Base-by-base conservation (phyloP, 1,140 invertebrate genomes). In the Gonioctena quinquepunctata region DNA sequence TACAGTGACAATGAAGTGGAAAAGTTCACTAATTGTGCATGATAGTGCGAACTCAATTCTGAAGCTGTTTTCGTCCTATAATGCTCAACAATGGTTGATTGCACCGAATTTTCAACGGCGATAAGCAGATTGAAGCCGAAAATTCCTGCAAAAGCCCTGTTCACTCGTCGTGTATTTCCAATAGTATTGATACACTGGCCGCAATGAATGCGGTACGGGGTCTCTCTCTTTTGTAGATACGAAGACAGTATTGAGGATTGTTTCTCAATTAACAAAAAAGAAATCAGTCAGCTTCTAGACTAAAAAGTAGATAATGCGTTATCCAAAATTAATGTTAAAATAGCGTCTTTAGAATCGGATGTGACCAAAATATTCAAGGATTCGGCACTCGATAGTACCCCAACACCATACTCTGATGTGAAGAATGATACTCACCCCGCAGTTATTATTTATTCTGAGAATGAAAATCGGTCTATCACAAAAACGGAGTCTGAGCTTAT, bases 261-360 rank as follows among this genome's bases (percentile, higher is more conserved):
- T 33, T 8, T 61, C 1, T 19, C 13, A n/a, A 25, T 27, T 61
- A 61, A 61, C 7, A 2, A 61, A 26, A 27, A 26, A 28, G 18
- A 60, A 60, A 60, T 60, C 57, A 60, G 57, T 60, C 16, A 25
- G 22, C 0, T 60, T 13, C 13, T 27, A 2, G 23, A 26, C 3
- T 60, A 2, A 13, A 60, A 60, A 60, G 57, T 60, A n/a, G 57
- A 18, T 33, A 21, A 60, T 60, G 57, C 57, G 7, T 33, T 60
- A 13, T 25, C n/a, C 27, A 26, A 26, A 60, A 26, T 60, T 21
- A 60, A 60, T 16, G 27, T 13, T 27, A 0, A 60, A 6, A 11
- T 60, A 33, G 7, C 57, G 21, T 25, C 7, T 22, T 18, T 60
- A 8, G 23, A 21, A 60, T 23, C 57, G 8, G 57, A 60, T 60